Percentiles rank a stretch among this genome's conserved stretches.
Evolutionary conservation across 2,797 vertebrate genomes (phyloP).

Genomic region (Argya squamiceps): DNA sequence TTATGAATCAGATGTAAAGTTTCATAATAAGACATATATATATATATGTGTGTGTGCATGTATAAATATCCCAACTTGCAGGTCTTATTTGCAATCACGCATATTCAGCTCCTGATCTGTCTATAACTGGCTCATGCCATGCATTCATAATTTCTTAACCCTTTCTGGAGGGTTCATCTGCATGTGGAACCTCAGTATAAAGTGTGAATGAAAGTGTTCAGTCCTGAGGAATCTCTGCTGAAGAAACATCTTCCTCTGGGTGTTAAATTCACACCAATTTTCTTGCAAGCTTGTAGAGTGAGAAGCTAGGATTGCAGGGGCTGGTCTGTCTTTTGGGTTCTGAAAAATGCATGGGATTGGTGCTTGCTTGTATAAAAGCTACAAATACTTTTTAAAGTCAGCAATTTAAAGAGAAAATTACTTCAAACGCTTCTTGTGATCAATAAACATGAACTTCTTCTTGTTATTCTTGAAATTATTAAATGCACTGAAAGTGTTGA

Average conservation of each 20-base stretch:
- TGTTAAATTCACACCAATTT: not conserved
- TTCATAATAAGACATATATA: not conserved
- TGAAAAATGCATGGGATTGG: not conserved
- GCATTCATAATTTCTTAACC: not conserved
- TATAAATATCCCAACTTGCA: not conserved
- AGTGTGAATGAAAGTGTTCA: not conserved
- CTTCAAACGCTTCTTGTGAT: not conserved
- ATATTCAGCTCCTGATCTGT: not conserved
- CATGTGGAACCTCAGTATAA: not conserved
- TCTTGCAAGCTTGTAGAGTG: not conserved
- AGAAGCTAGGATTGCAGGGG: not conserved
- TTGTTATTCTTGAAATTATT: slow-evolving; percentile 41
- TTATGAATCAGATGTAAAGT: not conserved
- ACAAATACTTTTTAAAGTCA: slow-evolving; percentile 13
- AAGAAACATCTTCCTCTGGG: not conserved
- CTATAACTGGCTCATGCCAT: not conserved
- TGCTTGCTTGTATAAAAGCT: slow-evolving; percentile 3
- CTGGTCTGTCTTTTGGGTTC: not conserved
- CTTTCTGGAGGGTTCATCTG: slow-evolving; percentile 14
- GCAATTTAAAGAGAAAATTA: not conserved
- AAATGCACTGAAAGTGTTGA: not conserved
- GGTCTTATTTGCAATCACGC: not conserved
- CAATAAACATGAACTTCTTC: slow-evolving; percentile 39
- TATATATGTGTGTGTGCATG: too few species aligned
- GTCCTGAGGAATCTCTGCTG: not conserved